These are phyloP conservation scores for Erannis defoliaria DNA, from an alignment of 2,888 invertebrate genomes.

Conservation along the genomic window DNA sequence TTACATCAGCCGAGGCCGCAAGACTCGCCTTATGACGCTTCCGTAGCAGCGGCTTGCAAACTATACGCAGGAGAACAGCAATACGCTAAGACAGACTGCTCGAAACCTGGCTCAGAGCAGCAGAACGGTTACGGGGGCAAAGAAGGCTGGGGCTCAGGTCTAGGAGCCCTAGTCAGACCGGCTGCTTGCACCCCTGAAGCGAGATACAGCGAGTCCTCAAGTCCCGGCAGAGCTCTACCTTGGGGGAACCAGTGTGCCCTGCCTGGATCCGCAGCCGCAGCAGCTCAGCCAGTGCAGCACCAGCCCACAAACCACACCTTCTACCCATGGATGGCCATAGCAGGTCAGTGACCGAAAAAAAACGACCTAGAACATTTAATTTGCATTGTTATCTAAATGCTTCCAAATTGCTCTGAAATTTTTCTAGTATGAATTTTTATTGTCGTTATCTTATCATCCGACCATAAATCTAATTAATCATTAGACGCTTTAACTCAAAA, in stretches of 20 bases:
- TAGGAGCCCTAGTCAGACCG: constrained; percentile 91
- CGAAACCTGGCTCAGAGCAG: constrained; percentile 88
- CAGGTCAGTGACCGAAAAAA: constrained; percentile 91
- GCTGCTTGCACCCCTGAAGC: constrained; percentile 97
- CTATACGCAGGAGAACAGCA: constrained; percentile 91
- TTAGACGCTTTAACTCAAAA: constrained; percentile 30
- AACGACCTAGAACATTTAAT: constrained; percentile 30
- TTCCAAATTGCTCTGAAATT: constrained; percentile 17
- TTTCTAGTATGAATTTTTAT: constrained; percentile 19
- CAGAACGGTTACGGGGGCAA: constrained; percentile 90
- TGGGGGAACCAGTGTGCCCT: constrained; percentile 96
- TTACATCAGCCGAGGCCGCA: constrained; percentile 93
- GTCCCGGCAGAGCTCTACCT: constrained; percentile 91
- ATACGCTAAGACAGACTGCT: constrained; percentile 91
- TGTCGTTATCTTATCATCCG: constrained; percentile 23
- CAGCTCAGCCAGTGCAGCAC: constrained; percentile 95
- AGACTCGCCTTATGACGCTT: constrained; percentile 96
- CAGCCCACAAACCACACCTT: constrained; percentile 97
- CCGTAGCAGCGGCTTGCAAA: constrained; percentile 95
- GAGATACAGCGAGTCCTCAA: constrained; percentile 94
- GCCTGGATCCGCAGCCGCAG: constrained; percentile 92
- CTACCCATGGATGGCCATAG: constrained; percentile 99
- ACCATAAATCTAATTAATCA: constrained; percentile 36
- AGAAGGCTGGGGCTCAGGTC: constrained; percentile 90
- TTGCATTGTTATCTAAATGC: constrained; percentile 35